Base-by-base conservation (phyloP, 2,797 vertebrate genomes). In the Etheostoma perlongum region DNA sequence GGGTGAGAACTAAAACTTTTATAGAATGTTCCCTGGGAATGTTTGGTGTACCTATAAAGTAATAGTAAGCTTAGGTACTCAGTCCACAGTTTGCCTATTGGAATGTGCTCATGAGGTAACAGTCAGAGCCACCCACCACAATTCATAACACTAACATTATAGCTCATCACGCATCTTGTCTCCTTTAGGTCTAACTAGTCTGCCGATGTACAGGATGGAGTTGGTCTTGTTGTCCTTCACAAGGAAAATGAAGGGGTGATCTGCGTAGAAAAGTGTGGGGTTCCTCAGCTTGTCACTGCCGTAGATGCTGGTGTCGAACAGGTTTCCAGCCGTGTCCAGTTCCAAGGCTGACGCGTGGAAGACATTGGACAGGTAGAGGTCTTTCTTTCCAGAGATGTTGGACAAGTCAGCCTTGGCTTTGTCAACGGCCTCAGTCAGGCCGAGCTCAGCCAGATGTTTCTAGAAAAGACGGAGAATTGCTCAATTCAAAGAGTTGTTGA, bases 351-450 rank as follows among this genome's bases (percentile, higher is more conserved):
- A 95, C 0, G 97, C 97, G 0, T 99, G 98, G 95, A 97, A 97
- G 62, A 99, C 92, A 0, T 95, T 97, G 54, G 97, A 94, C 64
- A 99, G 95, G 88, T 99, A 99, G 15, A 99, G 96, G 73, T 99
- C 97, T 87, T 99, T 99, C 94, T 99, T 99, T 67, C 98, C 98
- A 0, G 98, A 98, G 93, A 99, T 99, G 76, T 97, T 98, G 1
- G 98, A 99, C 54, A 99, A 75, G 84, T 99, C 98, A 0, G 98
- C 98, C 82, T 99, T 99, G 85, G 95, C 93, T 89, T 99, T 99
- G 93, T 99, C 97, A 13, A 98, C 95, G 33, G 97, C 98, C 80
- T 99, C 97, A 0, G 97, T 98, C 84, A 99, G 92, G 74, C 98
- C 98, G 2, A 99, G 95, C 11, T 96, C 96, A 30, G 95, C 97